A percentile compares a stretch with the other conserved stretches of the same genome.
phyloP scores from a whole-genome alignment of 2,888 invertebrate genomes.

The Carcina quercana region DNA sequence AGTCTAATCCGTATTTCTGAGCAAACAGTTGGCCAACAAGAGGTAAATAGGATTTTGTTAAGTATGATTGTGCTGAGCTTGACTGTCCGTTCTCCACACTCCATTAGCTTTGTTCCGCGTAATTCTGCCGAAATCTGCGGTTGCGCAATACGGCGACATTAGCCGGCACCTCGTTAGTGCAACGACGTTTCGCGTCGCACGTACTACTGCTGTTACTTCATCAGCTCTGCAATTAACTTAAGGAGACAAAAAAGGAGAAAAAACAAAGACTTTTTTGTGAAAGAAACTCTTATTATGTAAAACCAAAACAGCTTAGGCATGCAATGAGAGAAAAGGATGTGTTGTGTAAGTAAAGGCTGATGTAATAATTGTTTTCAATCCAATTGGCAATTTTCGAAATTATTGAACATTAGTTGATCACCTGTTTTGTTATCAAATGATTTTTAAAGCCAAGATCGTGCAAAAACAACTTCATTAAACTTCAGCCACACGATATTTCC shows the following conservation, averaged over 20 bases:
- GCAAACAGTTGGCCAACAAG: slow-evolving; percentile 14
- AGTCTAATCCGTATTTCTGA: too few relatives aligned
- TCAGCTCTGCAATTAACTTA: slow-evolving; percentile 40
- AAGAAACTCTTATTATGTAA: slow-evolving; percentile 10
- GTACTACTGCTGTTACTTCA: slow-evolving; percentile 41
- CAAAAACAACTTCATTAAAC: too few relatives aligned
- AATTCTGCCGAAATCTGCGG: slow-evolving; percentile 51
- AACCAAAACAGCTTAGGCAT: slow-evolving; percentile 2
- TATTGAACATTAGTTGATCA: too few relatives aligned
- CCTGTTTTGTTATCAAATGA: too few relatives aligned
- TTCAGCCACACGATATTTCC: too few relatives aligned
- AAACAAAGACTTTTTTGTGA: slow-evolving; percentile 6
- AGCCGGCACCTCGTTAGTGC: slow-evolving; percentile 34
- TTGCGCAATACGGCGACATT: slow-evolving; percentile 47
- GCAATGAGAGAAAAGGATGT: too few relatives aligned
- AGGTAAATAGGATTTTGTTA: slow-evolving; percentile 7
- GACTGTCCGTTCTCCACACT: slow-evolving; percentile 33
- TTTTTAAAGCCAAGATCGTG: too few relatives aligned
- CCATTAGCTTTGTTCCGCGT: slow-evolving; percentile 55
- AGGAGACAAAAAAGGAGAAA: slow-evolving; percentile 11
- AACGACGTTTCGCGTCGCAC: slow-evolving; percentile 34
- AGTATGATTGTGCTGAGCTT: slow-evolving; percentile 15
- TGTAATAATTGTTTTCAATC: too few relatives aligned
- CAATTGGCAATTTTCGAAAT: too few relatives aligned
- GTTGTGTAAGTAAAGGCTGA: too few relatives aligned